These are phyloP conservation scores for Tenebrosternarchus preto DNA, from an alignment of 2,113 vertebrate species.

Conservation along the genomic window DNA sequence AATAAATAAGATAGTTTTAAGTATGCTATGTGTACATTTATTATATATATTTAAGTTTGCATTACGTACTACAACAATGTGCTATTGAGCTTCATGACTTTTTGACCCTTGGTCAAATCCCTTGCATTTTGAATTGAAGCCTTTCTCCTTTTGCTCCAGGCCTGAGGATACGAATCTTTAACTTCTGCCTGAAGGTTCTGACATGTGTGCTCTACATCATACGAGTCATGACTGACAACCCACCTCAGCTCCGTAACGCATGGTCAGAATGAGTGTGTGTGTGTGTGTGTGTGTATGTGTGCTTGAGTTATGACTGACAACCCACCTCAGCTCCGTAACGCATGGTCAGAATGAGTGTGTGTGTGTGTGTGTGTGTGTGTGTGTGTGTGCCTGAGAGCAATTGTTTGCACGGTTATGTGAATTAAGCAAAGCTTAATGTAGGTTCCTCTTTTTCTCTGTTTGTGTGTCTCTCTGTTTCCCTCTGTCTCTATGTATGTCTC, in stretches of 20 bases:
- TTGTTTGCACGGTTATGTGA: neutral
- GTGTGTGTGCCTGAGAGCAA: too few relatives aligned
- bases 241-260: constrained; percentile 39
- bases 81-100: too few relatives aligned
- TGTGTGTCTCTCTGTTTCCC: neutral
- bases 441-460: neutral
- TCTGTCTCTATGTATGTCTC: neutral
- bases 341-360: constrained; percentile 33
- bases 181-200: constrained; percentile 55
- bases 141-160: constrained; percentile 21
- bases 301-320: constrained; percentile 55
- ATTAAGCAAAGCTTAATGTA: too few relatives aligned
- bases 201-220: constrained; percentile 56
- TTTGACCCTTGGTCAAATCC: too few relatives aligned
- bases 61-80: too few relatives aligned
- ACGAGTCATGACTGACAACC: constrained; percentile 53
- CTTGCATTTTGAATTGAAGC: too few relatives aligned
- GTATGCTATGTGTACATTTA: too few relatives aligned
- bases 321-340: constrained; percentile 38
- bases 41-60: too few relatives aligned
- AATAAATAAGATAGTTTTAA: too few relatives aligned
- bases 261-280: constrained; percentile 37
- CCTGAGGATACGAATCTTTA: constrained; percentile 52
- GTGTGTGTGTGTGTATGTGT: neutral
- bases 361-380: neutral